Evolutionary conservation across 35 echinoderm and acorn worm genomes (phyloP).

Genomic region (Hemicentrotus pulcherrimus): DNA sequence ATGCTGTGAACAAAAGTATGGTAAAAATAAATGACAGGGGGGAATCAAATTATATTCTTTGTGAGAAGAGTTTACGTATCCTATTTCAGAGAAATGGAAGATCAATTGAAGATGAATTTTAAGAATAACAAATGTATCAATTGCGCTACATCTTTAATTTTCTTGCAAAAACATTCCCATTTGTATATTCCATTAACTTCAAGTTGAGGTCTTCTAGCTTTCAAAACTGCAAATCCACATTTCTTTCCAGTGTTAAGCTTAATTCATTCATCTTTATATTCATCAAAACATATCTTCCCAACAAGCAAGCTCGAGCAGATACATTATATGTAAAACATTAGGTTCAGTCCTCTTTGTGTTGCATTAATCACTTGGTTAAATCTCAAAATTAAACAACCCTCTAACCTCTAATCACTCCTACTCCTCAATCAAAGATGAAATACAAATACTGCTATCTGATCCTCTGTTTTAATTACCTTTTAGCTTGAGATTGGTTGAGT

Average conservation of each 20-base stretch:
- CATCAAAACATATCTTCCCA: background rate
- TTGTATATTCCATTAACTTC: too few species aligned
- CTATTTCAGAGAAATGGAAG: too few species aligned
- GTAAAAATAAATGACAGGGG: slow-evolving; percentile 15
- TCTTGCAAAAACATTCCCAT: too few species aligned
- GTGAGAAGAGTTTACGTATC: too few species aligned
- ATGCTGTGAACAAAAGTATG: slow-evolving; percentile 62
- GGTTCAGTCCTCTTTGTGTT: background rate
- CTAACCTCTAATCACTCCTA: background rate
- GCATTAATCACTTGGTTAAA: background rate
- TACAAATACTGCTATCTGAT: background rate
- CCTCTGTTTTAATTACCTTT: slow-evolving; percentile 56
- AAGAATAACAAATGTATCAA: too few species aligned
- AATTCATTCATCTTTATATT: too few species aligned
- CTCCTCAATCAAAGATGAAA: background rate
- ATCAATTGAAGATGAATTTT: too few species aligned
- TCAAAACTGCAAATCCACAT: too few species aligned
- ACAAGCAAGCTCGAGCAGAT: background rate
- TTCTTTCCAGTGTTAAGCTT: too few species aligned
- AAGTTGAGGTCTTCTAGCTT: too few species aligned
- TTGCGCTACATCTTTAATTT: too few species aligned
- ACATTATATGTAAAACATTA: background rate
- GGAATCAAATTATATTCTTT: background rate
- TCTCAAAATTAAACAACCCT: background rate
- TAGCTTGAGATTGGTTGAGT: slow-evolving; percentile 67